Evolutionary conservation across 2,113 vertebrate genomes (phyloP), one percentile per base, ranked within the genome.

Genomic region (Crocuta crocuta): DNA sequence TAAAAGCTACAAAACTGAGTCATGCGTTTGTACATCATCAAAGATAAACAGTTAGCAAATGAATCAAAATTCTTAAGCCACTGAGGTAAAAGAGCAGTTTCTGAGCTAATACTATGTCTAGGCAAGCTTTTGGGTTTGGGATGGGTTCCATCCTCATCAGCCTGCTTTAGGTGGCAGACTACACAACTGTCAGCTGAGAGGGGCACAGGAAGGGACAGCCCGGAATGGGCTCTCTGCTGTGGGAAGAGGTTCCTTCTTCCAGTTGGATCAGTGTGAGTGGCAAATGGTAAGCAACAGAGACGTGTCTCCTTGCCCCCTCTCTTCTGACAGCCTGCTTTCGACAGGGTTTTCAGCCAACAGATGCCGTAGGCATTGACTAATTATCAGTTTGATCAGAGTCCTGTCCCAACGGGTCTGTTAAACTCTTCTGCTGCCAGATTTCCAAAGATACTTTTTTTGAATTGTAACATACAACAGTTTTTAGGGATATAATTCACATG

Each of bases 41-140:
- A 89, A 97, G 95, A 95, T 79, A 98, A 98, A 98, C 91, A 98
- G 24, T 97, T 97, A 95, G 74, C 79, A 96, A 98, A 96, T 96
- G 0, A 97, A 95, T 92, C 3, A 10, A 85, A 98, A 98, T 97
- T 97, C 86, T 89, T 98, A 95, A 94, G 68, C 71, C 89, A 11
- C 96, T 98, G 96, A 98, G 87, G 96, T 97, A 97, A 95, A 88
- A 95, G 91, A 93, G 81, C 50, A 53, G n/a, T 45, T 71, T 97
- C 87, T 96, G 96, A 98, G 88, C 90, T 93, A 80, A 6, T 0
- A 16, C 21, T 81, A 43, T 94, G 82, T 45, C 95, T 96, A 96
- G 86, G 71, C 94, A 96, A 84, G 73, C 11, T 28, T 95, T 19
- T 2, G 11, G 53, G 61, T 95, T 91, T 96, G 98, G 96, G 97